Percentiles rank a stretch among this genome's conserved stretches.
These are phyloP conservation scores for Columba janthina DNA, from an alignment of 2,113 vertebrate genomes.

Conservation along the genomic window DNA sequence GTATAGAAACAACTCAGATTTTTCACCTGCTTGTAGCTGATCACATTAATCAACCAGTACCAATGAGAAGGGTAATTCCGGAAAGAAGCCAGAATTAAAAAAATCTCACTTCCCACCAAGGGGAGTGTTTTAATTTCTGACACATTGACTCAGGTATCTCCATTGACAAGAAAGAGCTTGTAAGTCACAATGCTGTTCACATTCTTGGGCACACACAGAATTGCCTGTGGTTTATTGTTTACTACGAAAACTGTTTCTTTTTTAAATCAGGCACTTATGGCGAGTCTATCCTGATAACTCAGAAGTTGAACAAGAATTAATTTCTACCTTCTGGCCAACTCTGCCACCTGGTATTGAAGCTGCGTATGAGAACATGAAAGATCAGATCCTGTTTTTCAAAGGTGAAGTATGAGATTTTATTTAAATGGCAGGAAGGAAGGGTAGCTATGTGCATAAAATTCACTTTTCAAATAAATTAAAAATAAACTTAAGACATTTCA, in stretches of 20 bases:
- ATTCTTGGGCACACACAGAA: neutral
- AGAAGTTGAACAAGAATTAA: constrained; percentile 72
- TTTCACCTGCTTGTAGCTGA: neutral
- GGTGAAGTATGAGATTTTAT: constrained; percentile 55
- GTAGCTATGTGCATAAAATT: neutral
- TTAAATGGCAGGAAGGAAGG: neutral
- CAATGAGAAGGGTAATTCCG: neutral
- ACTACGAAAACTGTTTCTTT: neutral
- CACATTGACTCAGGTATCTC: neutral
- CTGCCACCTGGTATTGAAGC: constrained; percentile 84
- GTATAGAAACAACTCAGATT: neutral
- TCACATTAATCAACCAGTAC: neutral
- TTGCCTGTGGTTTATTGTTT: neutral
- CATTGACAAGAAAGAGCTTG: neutral
- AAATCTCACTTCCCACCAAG: neutral
- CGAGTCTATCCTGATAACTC: constrained; percentile 71
- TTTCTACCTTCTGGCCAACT: constrained; percentile 83
- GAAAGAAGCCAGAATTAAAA: neutral
- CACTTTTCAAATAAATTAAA: neutral
- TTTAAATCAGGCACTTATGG: constrained; percentile 85
- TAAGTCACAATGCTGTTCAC: neutral
- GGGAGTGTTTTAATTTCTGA: neutral
- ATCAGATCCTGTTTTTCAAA: constrained; percentile 78
- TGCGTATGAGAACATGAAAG: constrained; percentile 78
- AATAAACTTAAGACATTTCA: neutral